A percentile compares a stretch with the other conserved stretches of the same genome.
Evolutionary conservation across 2,113 vertebrate genomes (phyloP).

Genomic region (Glaucidium brasilianum): DNA sequence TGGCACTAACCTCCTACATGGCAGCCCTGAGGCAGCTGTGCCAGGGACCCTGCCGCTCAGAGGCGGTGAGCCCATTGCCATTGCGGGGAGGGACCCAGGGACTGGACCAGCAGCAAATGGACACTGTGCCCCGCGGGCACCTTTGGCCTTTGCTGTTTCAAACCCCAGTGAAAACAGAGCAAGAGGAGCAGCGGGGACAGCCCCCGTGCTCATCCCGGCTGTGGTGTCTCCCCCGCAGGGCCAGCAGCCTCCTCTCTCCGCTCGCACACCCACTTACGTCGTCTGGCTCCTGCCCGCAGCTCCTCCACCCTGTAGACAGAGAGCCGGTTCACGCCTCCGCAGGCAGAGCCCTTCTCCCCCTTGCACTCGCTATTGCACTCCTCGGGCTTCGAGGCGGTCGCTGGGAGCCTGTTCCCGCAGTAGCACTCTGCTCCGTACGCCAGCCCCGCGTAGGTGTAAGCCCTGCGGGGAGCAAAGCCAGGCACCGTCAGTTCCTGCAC

Average conservation of each 20-base stretch:
- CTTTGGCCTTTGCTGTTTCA: not conserved
- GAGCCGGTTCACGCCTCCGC: constrained; percentile 86
- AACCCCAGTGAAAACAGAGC: rapidly evolving
- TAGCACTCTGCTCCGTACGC: constrained; percentile 91
- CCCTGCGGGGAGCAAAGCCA: constrained; percentile 59
- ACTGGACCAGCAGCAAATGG: not conserved
- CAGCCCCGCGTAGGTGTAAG: constrained; percentile 88
- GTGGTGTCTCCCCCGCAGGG: too few relatives aligned
- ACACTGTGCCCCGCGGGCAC: not conserved
- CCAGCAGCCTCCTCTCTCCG: rapidly evolving
- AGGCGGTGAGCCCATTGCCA: not conserved
- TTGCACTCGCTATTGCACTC: constrained; percentile 90
- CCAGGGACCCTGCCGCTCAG: rapidly evolving
- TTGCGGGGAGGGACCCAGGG: not conserved
- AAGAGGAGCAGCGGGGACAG: not conserved
- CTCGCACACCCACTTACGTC: constrained; percentile 73
- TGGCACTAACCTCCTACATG: not conserved
- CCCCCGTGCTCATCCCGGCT: rapidly evolving
- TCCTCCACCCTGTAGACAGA: constrained; percentile 88
- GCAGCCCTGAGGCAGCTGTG: rapidly evolving
- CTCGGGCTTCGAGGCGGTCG: constrained; percentile 60
- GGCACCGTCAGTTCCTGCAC: rapidly evolving
- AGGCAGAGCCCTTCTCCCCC: constrained; percentile 83
- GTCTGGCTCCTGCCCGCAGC: constrained; percentile 63
- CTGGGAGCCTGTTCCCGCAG: constrained; percentile 87